These are phyloP conservation scores for Tuberolachnus salignus DNA, from an alignment of 2,888 invertebrate species.

Conservation along the genomic window DNA sequence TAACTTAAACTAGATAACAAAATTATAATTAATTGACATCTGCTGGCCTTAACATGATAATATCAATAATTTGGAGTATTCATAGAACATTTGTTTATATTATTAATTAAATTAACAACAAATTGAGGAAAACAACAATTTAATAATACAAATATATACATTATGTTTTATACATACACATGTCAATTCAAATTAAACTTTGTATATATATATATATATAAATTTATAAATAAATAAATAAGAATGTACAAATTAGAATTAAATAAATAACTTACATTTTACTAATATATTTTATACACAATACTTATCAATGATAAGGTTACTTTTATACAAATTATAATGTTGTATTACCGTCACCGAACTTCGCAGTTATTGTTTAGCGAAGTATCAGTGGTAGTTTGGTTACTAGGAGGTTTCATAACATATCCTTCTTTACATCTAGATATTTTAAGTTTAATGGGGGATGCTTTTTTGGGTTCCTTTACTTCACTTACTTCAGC, in stretches of 20 bases:
- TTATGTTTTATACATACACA: constrained; percentile 6
- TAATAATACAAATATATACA: constrained; percentile 48
- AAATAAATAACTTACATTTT: constrained; percentile 50
- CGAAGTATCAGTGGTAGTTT: constrained; percentile 50
- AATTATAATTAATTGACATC: constrained; percentile 56
- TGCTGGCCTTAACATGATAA: constrained; percentile 52
- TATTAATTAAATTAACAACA: constrained; percentile 46
- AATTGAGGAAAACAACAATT: constrained; percentile 54
- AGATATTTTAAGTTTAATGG: constrained; percentile 82
- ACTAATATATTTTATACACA: constrained; percentile 27
- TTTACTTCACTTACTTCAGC: constrained; percentile 62
- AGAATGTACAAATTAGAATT: constrained; percentile 46
- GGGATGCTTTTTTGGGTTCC: constrained; percentile 73
- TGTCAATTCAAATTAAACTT: constrained; percentile 20
- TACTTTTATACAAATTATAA: constrained; percentile 31
- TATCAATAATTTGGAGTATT: constrained; percentile 56
- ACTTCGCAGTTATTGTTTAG: constrained; percentile 53
- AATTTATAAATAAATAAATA: constrained; percentile 48
- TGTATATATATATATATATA: not conserved
- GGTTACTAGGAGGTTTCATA: constrained; percentile 61
- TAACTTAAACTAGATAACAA: constrained; percentile 56
- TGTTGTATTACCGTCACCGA: constrained; percentile 41
- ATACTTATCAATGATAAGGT: constrained; percentile 28
- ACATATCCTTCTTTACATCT: constrained; percentile 78
- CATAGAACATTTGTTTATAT: constrained; percentile 50